Evolutionary conservation across 2,113 vertebrate species (phyloP).

Genomic region (Heloderma charlesbogerti): DNA sequence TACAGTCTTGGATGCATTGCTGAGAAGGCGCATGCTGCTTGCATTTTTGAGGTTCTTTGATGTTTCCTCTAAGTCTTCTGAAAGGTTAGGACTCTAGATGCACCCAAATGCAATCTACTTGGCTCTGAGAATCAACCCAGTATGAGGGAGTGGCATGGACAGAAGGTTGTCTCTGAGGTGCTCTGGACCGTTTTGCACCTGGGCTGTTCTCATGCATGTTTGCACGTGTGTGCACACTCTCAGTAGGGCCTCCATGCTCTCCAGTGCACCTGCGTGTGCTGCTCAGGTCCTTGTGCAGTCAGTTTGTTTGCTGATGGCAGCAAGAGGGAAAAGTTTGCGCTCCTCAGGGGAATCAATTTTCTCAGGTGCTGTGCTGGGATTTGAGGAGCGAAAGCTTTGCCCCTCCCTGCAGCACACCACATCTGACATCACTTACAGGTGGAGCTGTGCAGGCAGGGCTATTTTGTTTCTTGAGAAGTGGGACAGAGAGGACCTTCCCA

Average conservation of each 20-base stretch:
- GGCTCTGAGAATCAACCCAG: not conserved
- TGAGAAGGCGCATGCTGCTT: not conserved
- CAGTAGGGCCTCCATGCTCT: not conserved
- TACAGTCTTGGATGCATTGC: not conserved
- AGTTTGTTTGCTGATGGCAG: not conserved
- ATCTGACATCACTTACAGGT: constrained; percentile 37
- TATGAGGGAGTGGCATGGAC: not conserved
- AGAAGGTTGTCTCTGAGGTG: not conserved
- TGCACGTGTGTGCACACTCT: not conserved
- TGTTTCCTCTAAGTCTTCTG: not conserved
- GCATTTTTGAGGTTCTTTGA: not conserved
- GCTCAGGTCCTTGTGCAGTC: not conserved
- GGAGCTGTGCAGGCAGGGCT: constrained; percentile 25
- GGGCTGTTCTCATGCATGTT: not conserved
- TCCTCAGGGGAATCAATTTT: not conserved
- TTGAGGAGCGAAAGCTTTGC: constrained; percentile 26
- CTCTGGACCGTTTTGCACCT: not conserved
- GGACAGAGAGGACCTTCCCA: constrained; percentile 38
- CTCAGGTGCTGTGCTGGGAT: constrained; percentile 13
- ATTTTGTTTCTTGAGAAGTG: constrained; percentile 3
- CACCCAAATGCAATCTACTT: too few relatives aligned
- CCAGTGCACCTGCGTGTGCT: not conserved
- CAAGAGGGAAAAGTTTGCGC: not conserved
- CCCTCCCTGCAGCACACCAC: constrained; percentile 8
- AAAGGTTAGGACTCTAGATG: not conserved